Percentiles rank a stretch among this genome's conserved stretches.
These are phyloP conservation scores for Buphagus erythrorhynchus DNA, from an alignment of 2,797 vertebrate species.

Conservation along the genomic window DNA sequence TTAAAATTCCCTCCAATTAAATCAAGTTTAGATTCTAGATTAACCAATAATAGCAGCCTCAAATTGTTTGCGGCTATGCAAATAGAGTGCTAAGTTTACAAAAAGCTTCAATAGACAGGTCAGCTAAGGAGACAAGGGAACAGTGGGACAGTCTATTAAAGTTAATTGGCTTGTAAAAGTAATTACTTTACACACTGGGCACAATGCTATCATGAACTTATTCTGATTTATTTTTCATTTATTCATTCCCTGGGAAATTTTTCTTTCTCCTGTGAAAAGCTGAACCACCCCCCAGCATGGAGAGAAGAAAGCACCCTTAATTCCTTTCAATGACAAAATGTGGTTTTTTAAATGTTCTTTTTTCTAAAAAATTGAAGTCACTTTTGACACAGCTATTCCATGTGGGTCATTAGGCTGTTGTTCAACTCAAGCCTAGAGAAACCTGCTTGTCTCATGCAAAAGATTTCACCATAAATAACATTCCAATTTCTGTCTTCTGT, in stretches of 20 bases:
- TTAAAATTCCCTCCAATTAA: slow-evolving; percentile 4
- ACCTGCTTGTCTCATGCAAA: neutral
- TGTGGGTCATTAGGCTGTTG: neutral
- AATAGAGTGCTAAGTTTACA: neutral
- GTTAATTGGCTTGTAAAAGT: slow-evolving; percentile 42
- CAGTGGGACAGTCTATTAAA: slow-evolving; percentile 25
- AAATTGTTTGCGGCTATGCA: neutral
- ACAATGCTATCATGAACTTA: slow-evolving; percentile 16
- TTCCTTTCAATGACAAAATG: neutral
- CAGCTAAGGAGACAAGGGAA: slow-evolving; percentile 21
- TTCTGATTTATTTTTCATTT: slow-evolving; percentile 17
- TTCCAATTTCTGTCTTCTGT: neutral
- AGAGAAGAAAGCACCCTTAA: neutral
- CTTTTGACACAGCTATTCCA: neutral
- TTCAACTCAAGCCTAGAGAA: neutral
- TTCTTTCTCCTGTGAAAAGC: neutral
- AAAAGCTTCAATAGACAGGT: slow-evolving; percentile 9
- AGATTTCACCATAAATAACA: neutral
- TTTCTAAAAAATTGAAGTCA: neutral
- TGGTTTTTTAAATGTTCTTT: neutral
- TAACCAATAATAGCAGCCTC: neutral
- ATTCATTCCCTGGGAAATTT: neutral
- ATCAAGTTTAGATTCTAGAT: neutral
- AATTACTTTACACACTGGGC: slow-evolving; percentile 34
- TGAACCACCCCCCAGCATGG: neutral